Percentiles rank a stretch among this genome's conserved stretches.
phyloP scores from a whole-genome alignment of 2,113 vertebrate species.

The Thinocorus orbignyianus region DNA sequence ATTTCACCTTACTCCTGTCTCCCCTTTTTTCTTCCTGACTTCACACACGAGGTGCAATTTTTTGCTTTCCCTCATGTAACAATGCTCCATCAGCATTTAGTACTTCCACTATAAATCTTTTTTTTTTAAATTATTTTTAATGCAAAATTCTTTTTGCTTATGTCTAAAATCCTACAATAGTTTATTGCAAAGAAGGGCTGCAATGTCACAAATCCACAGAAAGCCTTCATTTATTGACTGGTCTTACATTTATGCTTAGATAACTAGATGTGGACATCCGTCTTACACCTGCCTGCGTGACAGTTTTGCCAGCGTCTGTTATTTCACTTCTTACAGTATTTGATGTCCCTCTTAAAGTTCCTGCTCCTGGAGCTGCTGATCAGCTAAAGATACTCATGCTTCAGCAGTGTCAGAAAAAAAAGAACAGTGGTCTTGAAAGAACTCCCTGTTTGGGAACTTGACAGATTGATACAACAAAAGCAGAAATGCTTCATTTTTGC shows the following conservation, averaged over 20 bases:
- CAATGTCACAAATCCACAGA: background rate
- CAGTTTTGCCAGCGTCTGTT: background rate
- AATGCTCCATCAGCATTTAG: background rate
- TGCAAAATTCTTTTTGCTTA: background rate
- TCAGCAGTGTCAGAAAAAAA: background rate
- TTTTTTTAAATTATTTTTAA: background rate
- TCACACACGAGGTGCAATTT: background rate
- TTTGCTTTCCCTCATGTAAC: background rate
- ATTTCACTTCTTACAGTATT: background rate
- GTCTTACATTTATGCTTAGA: background rate
- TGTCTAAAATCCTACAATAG: background rate
- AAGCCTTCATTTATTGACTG: background rate
- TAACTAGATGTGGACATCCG: background rate
- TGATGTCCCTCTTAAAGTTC: background rate
- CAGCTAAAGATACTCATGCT: background rate
- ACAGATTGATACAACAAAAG: background rate
- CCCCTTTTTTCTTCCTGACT: background rate
- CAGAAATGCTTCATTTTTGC: background rate
- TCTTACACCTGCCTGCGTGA: background rate
- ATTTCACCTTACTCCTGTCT: background rate
- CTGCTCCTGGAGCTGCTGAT: background rate
- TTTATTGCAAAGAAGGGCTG: background rate
- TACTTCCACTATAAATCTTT: background rate
- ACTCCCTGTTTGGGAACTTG: background rate
- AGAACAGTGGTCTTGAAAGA: background rate